Evolutionary conservation across 2,888 invertebrate species (phyloP), one percentile per base, ranked within the genome.

Genomic region (Isotomurus palustris): DNA sequence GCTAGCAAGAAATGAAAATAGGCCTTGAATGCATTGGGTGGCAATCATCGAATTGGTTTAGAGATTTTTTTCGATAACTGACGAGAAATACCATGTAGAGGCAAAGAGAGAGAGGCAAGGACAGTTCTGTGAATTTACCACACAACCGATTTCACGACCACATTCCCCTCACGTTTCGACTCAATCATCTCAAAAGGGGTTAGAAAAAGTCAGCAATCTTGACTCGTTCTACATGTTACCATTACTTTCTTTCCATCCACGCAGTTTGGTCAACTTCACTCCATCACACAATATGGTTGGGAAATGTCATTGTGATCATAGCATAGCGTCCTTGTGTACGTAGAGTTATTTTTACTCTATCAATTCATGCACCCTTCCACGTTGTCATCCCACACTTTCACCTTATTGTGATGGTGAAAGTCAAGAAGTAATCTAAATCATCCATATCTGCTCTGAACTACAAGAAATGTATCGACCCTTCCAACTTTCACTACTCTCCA

Each of bases 141-240:
- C 32, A 25, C 43, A 21, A 21, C 24, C n/a, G 17, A 22, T 43
- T n/a, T 40, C 22, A 21, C 43, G 6, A 25, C 3, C 14, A 38
- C 12, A 68, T 65, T 65, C 67, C 36, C 24, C 58, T 60, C 68
- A 68, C 68, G 68, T 68, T 35, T 49, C 65, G 64, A 68, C 68
- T 68, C 68, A 68, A 68, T 68, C 68, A 68, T 67, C 65, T 66
- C 55, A 48, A 62, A 64, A 60, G 60, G 61, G 63, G 58, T 50
- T 56, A 60, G 58, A 60, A n/a, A n/a, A n/a, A 59, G 59, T 56
- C 56, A 62, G 59, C 53, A 57, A 55, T 51, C 58, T 56, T 55
- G n/a, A n/a, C n/a, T n/a, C n/a, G n/a, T n/a, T n/a, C n/a, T n/a
- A n/a, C n/a, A n/a, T n/a, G n/a, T n/a, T n/a, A n/a, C n/a, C n/a